These are phyloP conservation scores for Carduelis carduelis DNA, from an alignment of 2,797 vertebrate species.

Conservation along the genomic window DNA sequence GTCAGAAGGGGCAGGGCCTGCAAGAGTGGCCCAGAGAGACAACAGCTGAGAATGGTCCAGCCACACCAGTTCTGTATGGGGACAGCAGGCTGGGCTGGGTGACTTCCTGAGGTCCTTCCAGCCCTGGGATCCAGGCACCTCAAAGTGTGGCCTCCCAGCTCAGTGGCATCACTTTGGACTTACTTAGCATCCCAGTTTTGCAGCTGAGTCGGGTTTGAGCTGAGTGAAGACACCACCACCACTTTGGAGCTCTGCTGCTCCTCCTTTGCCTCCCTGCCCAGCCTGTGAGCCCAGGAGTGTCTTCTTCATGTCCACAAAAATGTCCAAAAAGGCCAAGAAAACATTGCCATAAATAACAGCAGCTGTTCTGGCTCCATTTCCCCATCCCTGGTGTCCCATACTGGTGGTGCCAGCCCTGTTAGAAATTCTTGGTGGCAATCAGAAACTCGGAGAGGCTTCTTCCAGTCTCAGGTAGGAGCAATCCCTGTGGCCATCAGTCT, in stretches of 20 bases:
- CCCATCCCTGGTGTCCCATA: no score
- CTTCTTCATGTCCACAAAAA: background rate
- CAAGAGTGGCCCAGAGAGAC: background rate
- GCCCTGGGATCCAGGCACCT: background rate
- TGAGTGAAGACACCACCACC: rapidly evolving
- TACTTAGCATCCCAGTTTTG: background rate
- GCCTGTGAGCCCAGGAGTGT: background rate
- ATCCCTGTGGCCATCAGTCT: background rate
- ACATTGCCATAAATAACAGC: background rate
- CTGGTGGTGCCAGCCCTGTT: rapidly evolving
- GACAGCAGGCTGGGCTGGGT: background rate
- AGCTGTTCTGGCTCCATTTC: background rate
- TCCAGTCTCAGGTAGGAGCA: background rate
- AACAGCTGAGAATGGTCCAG: background rate
- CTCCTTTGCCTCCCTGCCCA: background rate
- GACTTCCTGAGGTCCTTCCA: background rate
- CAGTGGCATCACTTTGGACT: background rate
- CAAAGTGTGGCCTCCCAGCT: rapidly evolving
- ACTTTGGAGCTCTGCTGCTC: background rate
- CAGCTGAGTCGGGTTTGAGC: rapidly evolving
- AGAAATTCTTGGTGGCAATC: background rate
- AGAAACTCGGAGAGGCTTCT: background rate
- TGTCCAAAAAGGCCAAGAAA: rapidly evolving
- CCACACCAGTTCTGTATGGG: rapidly evolving
- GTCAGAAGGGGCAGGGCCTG: background rate